Conservation (phyloP, 1,140 invertebrate genomes). For the Apis florea region DNA sequence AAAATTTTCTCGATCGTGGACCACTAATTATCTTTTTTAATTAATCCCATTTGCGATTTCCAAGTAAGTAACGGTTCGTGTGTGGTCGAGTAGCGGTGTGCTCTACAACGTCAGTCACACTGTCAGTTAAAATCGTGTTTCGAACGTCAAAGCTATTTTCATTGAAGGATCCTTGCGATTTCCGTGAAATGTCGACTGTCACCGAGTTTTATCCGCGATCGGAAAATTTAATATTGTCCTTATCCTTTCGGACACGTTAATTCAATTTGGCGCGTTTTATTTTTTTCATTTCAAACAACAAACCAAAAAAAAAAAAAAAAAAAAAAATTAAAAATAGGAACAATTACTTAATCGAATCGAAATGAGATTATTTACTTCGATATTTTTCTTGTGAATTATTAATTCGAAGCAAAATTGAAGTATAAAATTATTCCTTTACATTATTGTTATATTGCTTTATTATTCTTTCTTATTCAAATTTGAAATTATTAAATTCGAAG, state of each 20-base stretch:
- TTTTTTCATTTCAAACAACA: too few relatives aligned
- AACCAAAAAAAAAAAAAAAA: neutral
- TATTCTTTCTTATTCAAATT: too few relatives aligned
- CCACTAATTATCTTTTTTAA: neutral
- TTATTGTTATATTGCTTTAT: too few relatives aligned
- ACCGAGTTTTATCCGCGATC: neutral
- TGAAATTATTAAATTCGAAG: too few relatives aligned
- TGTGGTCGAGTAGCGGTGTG: neutral
- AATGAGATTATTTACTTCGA: too few relatives aligned
- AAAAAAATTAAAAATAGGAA: too few relatives aligned
- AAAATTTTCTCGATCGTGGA: neutral
- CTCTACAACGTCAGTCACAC: neutral
- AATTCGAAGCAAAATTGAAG: too few relatives aligned
- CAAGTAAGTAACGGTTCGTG: neutral
- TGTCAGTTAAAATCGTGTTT: slow-evolving; percentile 1
- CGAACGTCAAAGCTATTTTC: neutral
- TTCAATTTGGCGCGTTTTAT: neutral
- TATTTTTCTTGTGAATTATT: too few relatives aligned
- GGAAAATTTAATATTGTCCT: neutral
- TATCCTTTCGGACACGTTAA: neutral
- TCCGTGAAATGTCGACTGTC: neutral
- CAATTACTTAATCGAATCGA: too few relatives aligned
- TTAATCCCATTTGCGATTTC: neutral
- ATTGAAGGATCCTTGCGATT: neutral
- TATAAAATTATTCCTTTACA: too few relatives aligned